A percentile compares a stretch with the other conserved stretches of the same genome.
Conservation (phyloP, 2,113 vertebrate genomes). For the Sander vitreus region DNA sequence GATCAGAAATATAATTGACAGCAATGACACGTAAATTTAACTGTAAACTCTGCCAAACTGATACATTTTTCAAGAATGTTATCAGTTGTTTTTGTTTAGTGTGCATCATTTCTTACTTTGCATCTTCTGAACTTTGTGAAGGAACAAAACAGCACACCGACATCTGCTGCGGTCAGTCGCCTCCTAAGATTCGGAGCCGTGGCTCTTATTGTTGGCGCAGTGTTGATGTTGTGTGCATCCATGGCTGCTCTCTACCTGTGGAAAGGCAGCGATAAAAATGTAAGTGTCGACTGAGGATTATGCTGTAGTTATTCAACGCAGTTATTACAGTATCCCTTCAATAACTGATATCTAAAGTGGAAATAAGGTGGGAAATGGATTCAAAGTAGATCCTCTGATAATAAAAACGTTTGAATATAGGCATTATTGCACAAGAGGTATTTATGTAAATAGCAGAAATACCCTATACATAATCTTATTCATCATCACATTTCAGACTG, state of each 20-base stretch:
- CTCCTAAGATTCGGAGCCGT: conserved; percentile 87
- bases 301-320: neutral
- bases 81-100: neutral
- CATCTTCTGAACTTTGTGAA: conserved; percentile 47
- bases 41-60: conserved; percentile 2
- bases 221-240: conserved; percentile 89
- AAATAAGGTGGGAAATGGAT: conserved; percentile 5
- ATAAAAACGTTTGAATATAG: neutral
- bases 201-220: conserved; percentile 86
- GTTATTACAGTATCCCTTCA: conserved; percentile 23
- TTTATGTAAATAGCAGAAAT: conserved; percentile 29
- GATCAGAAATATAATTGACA: conserved; percentile 41
- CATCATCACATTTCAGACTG: conserved; percentile 14
- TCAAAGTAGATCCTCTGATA: neutral
- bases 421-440: conserved; percentile 5
- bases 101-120: conserved; percentile 24
- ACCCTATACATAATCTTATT: conserved; percentile 17
- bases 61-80: neutral
- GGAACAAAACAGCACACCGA: conserved; percentile 80
- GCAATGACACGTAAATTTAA: conserved; percentile 30
- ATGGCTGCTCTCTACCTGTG: conserved; percentile 92
- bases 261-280: conserved; percentile 90
- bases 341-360: conserved; percentile 22
- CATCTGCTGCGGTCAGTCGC: conserved; percentile 77
- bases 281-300: conserved; percentile 75